A percentile compares a stretch with the other conserved stretches of the same genome.
Evolutionary conservation across 2,113 vertebrate genomes (phyloP).

Genomic region (Hemiscyllium ocellatum): DNA sequence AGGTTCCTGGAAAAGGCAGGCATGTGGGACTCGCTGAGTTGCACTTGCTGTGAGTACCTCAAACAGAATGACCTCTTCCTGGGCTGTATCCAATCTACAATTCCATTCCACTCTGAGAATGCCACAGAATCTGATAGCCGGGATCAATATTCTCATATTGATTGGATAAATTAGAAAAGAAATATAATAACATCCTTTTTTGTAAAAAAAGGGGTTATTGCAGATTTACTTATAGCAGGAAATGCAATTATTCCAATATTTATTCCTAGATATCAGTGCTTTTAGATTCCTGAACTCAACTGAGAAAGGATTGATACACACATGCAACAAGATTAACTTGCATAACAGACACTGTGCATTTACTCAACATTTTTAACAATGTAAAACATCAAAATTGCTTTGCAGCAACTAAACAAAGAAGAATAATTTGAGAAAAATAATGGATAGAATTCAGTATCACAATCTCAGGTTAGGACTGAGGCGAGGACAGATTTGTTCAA

Average conservation of each 20-base stretch:
- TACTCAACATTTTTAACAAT: neutral
- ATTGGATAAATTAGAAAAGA: neutral
- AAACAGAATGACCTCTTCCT: neutral
- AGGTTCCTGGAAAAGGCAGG: too few relatives aligned
- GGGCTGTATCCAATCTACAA: neutral
- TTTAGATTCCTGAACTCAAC: constrained; percentile 1
- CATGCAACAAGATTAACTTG: neutral
- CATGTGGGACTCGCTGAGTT: neutral
- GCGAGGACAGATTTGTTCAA: neutral
- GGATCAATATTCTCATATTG: neutral
- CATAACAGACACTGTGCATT: neutral
- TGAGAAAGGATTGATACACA: neutral
- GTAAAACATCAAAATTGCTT: constrained; percentile 3
- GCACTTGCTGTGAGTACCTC: neutral
- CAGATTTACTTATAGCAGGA: neutral
- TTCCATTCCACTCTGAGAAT: neutral
- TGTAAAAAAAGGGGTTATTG: neutral
- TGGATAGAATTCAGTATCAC: neutral
- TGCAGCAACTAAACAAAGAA: neutral
- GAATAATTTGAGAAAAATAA: neutral
- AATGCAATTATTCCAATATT: neutral
- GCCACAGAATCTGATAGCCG: neutral
- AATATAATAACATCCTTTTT: neutral
- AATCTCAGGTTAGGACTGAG: neutral
- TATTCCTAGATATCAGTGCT: neutral